These are phyloP conservation scores for Porites australiensis DNA, from an alignment of 64 coral and sea anemone genomes.

Conservation along the genomic window DNA sequence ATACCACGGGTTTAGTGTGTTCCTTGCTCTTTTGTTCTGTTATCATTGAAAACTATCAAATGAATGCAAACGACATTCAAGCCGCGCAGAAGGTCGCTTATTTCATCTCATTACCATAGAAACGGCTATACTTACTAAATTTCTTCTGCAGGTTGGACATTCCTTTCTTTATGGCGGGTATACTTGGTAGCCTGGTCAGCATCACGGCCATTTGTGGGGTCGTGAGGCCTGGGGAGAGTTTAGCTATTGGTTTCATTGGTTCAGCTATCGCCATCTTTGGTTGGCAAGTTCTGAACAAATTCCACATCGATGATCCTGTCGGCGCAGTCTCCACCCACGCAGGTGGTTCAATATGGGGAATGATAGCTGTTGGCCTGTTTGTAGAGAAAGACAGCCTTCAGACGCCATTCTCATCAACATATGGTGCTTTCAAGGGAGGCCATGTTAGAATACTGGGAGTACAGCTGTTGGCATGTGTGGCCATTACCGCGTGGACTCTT, in stretches of 20 bases:
- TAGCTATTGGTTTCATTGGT: conserved; percentile 86
- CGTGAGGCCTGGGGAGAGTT: conserved; percentile 89
- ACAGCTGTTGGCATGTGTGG: conserved; percentile 69
- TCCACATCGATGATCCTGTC: conserved; percentile 87
- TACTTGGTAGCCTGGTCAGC: conserved; percentile 88
- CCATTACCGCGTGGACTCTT: conserved; percentile 61
- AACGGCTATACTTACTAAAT: background rate
- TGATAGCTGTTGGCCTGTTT: conserved; percentile 92
- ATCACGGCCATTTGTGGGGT: conserved; percentile 96
- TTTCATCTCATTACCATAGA: background rate
- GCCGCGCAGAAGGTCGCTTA: too few relatives aligned
- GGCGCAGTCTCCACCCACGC: conserved; percentile 87
- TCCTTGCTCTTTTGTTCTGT: too few relatives aligned
- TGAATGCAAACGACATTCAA: too few relatives aligned
- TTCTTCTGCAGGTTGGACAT: conserved; percentile 76
- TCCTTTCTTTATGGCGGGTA: conserved; percentile 84
- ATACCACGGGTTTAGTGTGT: too few relatives aligned
- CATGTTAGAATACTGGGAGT: conserved; percentile 79
- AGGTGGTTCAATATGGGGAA: conserved; percentile 86
- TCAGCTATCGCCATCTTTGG: conserved; percentile 81
- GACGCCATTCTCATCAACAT: conserved; percentile 70
- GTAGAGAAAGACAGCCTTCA: conserved; percentile 82
- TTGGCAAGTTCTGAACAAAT: conserved; percentile 77
- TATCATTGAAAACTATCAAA: too few relatives aligned
- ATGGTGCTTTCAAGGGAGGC: conserved; percentile 89